Evolutionary conservation across 2,113 vertebrate species (phyloP), one percentile per base, ranked within the genome.

Genomic region (Tychaedon coryphoeus): DNA sequence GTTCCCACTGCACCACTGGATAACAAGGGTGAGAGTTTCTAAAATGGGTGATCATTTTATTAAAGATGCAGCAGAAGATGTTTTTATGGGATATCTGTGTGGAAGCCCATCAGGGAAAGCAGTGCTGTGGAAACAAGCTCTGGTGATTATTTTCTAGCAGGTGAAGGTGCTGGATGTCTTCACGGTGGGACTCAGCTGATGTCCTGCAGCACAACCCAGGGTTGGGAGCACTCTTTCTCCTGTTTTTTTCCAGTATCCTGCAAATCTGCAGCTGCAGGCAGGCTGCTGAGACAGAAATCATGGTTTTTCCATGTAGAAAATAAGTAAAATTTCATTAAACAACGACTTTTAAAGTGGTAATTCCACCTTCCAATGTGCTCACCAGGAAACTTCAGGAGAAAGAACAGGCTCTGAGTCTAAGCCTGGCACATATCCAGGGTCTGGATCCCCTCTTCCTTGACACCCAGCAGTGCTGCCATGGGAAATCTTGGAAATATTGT

Each of bases 321-420:
- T 7, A 29, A 40, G 15, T 33, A 2, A 36, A 77, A 18, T 6
- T 31, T 51, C 12, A 67, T 47, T 17, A 5, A 10, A 60, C 8
- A 38, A 4, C 28, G 12, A 0, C 45, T 66, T 42, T 47, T 38
- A 45, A 14, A 0, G 1, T 15, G 24, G 3, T 40, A 19, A 33
- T 71, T 78, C 23, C 4, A 23, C 42, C 13, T 23, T 61, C 36
- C 22, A 12, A 3, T 0, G 0, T 13, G 5, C 2, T 62, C 6
- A 40, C 26, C 9, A 25, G 61, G 36, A 78, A 70, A 50, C 3
- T 23, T 10, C 0, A 4, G 14, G 70, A 64, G 15, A 16, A 57
- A 38, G 18, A 24, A 18, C 2, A 16, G 29, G 11, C 6, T 64
- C 36, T 0, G 2, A 7, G 23, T 24, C 19, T 20, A 1, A 83